Evolutionary conservation across 2,888 invertebrate species (phyloP).

Genomic region (Opisthograptis luteolata): DNA sequence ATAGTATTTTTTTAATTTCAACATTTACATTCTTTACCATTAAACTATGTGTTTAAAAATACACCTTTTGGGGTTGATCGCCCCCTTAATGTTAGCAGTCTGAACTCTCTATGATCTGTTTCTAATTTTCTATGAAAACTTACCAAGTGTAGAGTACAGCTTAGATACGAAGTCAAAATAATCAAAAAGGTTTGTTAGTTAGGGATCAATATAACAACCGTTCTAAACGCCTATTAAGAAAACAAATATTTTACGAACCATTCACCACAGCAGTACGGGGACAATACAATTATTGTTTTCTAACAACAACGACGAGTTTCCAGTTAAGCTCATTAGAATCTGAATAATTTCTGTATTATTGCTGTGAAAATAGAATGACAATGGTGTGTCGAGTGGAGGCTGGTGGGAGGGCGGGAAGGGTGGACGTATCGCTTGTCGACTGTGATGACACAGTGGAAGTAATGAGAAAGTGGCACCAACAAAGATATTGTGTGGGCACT

Average conservation of each 20-base stretch:
- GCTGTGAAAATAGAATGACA: conserved; percentile 78
- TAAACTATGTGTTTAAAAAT: too few species aligned
- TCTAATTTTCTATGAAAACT: too few species aligned
- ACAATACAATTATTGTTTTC: conserved; percentile 32
- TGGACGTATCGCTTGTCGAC: background rate
- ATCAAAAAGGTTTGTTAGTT: too few species aligned
- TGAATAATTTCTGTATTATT: conserved; percentile 53
- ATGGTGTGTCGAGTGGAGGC: conserved; percentile 79
- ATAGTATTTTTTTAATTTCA: too few species aligned
- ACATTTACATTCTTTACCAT: too few species aligned
- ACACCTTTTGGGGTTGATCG: too few species aligned
- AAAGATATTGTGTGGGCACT: too few species aligned
- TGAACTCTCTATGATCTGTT: too few species aligned
- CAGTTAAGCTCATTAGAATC: conserved; percentile 67
- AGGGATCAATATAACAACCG: background rate
- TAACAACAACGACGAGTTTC: conserved; percentile 48
- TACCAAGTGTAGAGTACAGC: too few species aligned
- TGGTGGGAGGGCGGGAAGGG: conserved; percentile 49
- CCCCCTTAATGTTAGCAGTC: too few species aligned
- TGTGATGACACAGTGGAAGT: background rate
- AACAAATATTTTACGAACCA: conserved; percentile 33
- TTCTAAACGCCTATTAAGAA: conserved; percentile 3
- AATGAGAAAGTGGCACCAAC: background rate
- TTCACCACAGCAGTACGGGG: conserved; percentile 30
- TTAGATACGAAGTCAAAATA: too few species aligned